Conservation (phyloP, 2,113 vertebrate genomes). For the Piaya cayana region DNA sequence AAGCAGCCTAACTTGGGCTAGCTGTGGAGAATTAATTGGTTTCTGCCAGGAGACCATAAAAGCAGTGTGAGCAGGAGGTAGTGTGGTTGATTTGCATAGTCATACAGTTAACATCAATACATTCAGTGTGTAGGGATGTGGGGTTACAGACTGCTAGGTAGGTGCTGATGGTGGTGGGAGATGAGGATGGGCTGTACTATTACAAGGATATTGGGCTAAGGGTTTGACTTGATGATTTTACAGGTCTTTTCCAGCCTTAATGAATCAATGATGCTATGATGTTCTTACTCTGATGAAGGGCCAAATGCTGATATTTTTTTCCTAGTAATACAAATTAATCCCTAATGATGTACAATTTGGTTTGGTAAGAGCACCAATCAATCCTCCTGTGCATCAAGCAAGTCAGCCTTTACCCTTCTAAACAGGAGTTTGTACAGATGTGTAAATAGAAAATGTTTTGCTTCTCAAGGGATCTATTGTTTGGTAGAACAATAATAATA, state of each 20-base stretch:
- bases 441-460: neutral
- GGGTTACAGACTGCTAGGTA: no score
- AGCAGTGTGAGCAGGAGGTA: neutral
- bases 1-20: neutral
- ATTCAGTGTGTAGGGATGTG: accelerated
- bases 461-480: neutral
- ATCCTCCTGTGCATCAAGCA: neutral
- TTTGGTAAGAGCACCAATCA: neutral
- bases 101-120: accelerated
- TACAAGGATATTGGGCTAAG: no score
- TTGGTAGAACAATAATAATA: neutral
- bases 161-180: no score
- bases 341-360: neutral
- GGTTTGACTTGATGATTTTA: no score
- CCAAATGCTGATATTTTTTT: neutral
- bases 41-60: neutral
- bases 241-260: no score
- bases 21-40: neutral
- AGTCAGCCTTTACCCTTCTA: neutral
- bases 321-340: neutral
- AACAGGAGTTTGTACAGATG: neutral
- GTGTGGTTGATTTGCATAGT: accelerated
- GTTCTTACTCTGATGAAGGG: neutral
- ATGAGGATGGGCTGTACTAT: no score
- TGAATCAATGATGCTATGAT: no score